phyloP scores from a whole-genome alignment of 2,888 invertebrate species.

The Andrena bicolor region DNA sequence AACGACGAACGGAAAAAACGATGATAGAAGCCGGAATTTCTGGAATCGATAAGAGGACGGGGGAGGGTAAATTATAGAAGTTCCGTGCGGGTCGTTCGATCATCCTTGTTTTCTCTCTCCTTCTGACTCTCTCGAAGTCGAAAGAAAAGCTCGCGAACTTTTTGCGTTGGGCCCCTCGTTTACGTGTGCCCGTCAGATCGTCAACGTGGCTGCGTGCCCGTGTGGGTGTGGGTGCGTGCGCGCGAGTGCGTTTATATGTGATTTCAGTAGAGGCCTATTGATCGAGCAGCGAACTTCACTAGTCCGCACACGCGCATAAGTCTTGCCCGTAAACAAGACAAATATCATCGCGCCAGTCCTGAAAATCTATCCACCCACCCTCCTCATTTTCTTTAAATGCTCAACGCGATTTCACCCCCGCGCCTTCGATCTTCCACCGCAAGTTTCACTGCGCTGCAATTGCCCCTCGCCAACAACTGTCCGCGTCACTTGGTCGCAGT shows the following conservation, averaged over 20 bases:
- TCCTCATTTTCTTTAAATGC: constrained; percentile 66
- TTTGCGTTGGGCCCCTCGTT: constrained; percentile 49
- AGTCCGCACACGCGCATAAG: constrained; percentile 84
- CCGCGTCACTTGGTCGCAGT: background rate
- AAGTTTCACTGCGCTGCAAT: constrained; percentile 14
- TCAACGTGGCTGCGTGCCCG: constrained; percentile 10
- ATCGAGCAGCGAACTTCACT: constrained; percentile 79
- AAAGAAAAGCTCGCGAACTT: constrained; percentile 70
- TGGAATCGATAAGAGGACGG: constrained; percentile 59
- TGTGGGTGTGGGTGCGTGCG: constrained; percentile 60
- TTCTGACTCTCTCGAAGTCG: constrained; percentile 39
- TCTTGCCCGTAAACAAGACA: constrained; percentile 84
- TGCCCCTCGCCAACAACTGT: background rate
- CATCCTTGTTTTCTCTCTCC: constrained; percentile 46
- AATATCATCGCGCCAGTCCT: constrained; percentile 84
- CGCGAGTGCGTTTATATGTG: constrained; percentile 71
- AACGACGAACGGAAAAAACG: background rate
- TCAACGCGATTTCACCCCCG: constrained; percentile 56
- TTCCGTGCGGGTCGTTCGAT: constrained; percentile 51
- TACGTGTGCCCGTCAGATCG: constrained; percentile 8
- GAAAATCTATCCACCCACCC: constrained; percentile 79
- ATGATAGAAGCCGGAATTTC: constrained; percentile 36
- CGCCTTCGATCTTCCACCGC: constrained; percentile 23
- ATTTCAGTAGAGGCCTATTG: constrained; percentile 84
- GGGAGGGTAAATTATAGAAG: constrained; percentile 64